These are phyloP conservation scores for Oscheius sp. DNA, from an alignment of 2,888 invertebrate species.

Conservation along the genomic window DNA sequence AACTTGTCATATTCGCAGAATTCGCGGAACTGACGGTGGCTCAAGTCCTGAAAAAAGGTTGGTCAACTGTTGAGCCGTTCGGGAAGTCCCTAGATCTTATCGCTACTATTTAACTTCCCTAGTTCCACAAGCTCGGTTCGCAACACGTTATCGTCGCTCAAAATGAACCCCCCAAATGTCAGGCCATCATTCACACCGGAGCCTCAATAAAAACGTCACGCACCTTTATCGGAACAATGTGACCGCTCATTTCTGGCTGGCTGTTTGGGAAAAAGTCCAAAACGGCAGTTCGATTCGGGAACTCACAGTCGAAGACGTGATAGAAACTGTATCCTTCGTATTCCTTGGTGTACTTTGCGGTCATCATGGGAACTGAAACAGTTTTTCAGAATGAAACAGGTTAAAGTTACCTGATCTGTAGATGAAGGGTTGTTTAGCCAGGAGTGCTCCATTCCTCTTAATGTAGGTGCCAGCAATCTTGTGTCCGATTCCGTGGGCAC, in stretches of 20 bases:
- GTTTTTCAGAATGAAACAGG: not conserved
- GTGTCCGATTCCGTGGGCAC: not conserved
- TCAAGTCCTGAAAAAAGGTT: slow-evolving; percentile 2
- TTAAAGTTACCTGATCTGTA: slow-evolving; percentile 2
- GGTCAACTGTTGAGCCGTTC: not conserved
- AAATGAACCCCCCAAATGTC: not conserved
- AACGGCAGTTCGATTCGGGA: not conserved
- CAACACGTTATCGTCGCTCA: not conserved
- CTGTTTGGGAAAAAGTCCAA: not conserved
- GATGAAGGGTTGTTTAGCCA: slow-evolving; percentile 1
- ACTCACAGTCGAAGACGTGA: slow-evolving; percentile 2
- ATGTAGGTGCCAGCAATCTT: not conserved
- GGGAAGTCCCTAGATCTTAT: not conserved
- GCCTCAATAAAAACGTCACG: not conserved
- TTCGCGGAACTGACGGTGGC: slow-evolving; percentile 6
- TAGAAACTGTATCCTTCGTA: slow-evolving; percentile 9
- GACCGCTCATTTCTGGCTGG: not conserved
- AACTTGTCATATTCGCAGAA: slow-evolving; percentile 12
- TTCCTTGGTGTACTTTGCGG: not conserved
- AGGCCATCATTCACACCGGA: not conserved
- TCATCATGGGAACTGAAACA: slow-evolving; percentile 9
- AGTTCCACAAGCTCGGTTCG: not conserved
- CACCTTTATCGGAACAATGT: slow-evolving; percentile 15
- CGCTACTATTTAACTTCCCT: not conserved
- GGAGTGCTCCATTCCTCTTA: not conserved